phyloP scores from a whole-genome alignment of 2,797 vertebrate genomes.

The Sarcophilus harrisii region DNA sequence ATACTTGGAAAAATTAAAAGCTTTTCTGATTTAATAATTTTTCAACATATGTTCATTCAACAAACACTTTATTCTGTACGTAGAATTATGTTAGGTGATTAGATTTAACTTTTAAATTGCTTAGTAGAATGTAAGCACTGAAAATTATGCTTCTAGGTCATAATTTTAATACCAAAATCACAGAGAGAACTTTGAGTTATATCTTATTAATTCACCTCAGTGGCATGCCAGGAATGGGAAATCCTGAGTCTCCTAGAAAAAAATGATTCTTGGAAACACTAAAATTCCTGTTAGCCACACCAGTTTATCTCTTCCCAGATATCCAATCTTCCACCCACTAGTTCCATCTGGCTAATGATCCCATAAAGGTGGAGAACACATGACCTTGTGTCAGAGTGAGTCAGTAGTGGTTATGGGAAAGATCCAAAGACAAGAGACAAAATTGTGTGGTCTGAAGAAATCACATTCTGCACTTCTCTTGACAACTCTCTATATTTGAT shows the following conservation, averaged over 20 bases:
- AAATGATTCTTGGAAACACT: constrained; percentile 54
- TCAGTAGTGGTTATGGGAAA: constrained; percentile 67
- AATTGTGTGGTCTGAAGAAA: constrained; percentile 53
- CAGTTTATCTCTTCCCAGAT: constrained; percentile 46
- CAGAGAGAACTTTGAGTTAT: background rate
- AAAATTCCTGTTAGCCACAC: constrained; percentile 57
- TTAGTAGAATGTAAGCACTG: background rate
- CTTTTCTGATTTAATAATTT: background rate
- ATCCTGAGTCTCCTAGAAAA: constrained; percentile 32
- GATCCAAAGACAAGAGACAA: constrained; percentile 60
- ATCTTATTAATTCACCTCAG: background rate
- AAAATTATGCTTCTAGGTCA: background rate
- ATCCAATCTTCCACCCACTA: constrained; percentile 47
- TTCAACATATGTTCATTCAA: background rate
- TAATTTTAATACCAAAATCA: background rate
- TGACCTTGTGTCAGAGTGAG: constrained; percentile 75
- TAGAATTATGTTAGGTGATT: background rate
- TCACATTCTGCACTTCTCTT: constrained; percentile 64
- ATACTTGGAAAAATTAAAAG: background rate
- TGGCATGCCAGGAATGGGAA: background rate
- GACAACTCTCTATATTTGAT: constrained; percentile 69
- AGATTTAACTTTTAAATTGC: background rate
- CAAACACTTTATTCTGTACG: background rate
- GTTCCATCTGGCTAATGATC: constrained; percentile 63
- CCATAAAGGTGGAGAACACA: constrained; percentile 73